Conservation (phyloP, 2,888 invertebrate genomes). For the Macrophya alboannulata region DNA sequence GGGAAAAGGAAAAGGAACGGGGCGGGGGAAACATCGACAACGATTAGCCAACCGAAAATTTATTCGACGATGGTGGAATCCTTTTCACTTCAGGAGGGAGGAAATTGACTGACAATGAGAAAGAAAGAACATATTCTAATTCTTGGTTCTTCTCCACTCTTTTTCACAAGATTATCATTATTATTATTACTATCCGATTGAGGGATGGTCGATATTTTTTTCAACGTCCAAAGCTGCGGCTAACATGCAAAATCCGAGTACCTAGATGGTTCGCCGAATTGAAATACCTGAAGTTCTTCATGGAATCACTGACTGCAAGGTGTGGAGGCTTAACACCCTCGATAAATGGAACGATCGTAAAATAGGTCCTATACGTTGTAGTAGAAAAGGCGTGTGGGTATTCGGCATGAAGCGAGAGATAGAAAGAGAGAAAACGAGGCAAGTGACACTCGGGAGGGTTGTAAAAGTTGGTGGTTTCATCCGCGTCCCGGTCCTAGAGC, state of each 20-base stretch:
- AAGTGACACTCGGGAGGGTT: constrained; percentile 47
- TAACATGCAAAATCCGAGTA: neutral
- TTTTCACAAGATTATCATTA: neutral
- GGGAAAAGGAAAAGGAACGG: neutral
- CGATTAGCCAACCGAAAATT: constrained; percentile 42
- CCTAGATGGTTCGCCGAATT: constrained; percentile 10
- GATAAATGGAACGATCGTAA: constrained; percentile 55
- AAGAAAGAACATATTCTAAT: constrained; percentile 37
- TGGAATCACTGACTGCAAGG: neutral
- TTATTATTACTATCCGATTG: neutral
- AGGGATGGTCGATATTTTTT: neutral
- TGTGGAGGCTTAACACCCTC: constrained; percentile 51
- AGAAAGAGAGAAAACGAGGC: constrained; percentile 53
- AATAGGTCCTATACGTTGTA: constrained; percentile 19
- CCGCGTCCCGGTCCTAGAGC: neutral
- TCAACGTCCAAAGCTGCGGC: neutral
- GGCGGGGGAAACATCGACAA: neutral
- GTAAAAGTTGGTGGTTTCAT: constrained; percentile 48
- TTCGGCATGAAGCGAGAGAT: constrained; percentile 41
- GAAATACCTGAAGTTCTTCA: constrained; percentile 14
- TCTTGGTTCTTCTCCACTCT: neutral
- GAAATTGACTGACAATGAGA: constrained; percentile 37
- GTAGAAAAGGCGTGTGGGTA: constrained; percentile 53
- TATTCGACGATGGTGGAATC: constrained; percentile 22
- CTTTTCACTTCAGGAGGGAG: too few relatives aligned